Conservation (phyloP, 2,113 vertebrate genomes). For the Dasyornis broadbenti region DNA sequence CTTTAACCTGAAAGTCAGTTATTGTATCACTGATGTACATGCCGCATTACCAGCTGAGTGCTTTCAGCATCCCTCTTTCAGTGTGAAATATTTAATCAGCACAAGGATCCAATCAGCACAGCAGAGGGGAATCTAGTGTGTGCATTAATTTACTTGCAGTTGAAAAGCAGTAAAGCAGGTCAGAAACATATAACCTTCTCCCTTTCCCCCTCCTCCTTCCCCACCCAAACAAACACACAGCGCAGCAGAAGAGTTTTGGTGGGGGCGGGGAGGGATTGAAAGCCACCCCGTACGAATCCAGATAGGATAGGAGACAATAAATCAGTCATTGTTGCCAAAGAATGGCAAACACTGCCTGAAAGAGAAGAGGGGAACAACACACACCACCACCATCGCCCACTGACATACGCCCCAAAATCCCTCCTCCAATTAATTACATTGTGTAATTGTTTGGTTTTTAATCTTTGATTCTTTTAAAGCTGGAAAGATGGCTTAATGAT, state of each 20-base stretch:
- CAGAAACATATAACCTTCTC: slow-evolving; percentile 36
- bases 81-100: slow-evolving; percentile 61
- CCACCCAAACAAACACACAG: slow-evolving; percentile 32
- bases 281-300: background rate
- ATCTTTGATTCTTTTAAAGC: slow-evolving; percentile 22
- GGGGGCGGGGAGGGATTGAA: background rate
- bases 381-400: background rate
- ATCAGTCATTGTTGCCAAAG: slow-evolving; percentile 15
- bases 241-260: slow-evolving; percentile 34
- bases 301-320: slow-evolving; percentile 36
- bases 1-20: slow-evolving; percentile 43
- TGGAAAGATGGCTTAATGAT: slow-evolving; percentile 5
- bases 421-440: background rate
- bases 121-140: slow-evolving; percentile 25
- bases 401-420: background rate
- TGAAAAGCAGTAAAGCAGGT: slow-evolving; percentile 60
- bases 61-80: slow-evolving; percentile 52
- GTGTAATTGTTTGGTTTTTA: background rate
- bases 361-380: background rate
- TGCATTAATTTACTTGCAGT: slow-evolving; percentile 55
- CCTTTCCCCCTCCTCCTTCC: background rate
- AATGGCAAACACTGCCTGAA: background rate
- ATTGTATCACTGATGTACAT: slow-evolving; percentile 36
- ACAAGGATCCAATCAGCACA: slow-evolving; percentile 51
- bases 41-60: slow-evolving; percentile 44